Evolutionary conservation across 2,888 invertebrate species (phyloP), one percentile per base, ranked within the genome.

Genomic region (Eupithecia centaureata): DNA sequence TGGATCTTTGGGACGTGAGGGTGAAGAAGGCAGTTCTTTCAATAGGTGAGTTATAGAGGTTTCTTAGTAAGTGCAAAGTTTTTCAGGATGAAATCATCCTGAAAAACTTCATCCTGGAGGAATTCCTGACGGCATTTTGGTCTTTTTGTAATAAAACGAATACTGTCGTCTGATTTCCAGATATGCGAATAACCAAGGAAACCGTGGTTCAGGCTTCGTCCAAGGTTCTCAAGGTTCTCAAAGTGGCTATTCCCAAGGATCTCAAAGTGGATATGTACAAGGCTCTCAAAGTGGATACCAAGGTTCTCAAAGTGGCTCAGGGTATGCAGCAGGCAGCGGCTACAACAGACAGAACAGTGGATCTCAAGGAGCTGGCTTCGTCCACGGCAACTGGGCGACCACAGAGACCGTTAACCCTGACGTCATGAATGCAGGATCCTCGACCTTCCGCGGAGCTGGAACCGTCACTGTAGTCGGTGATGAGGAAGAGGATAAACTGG

Each of bases 331-430:
- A 35, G 68, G 69, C 30, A 59, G 65, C 13, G 68, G 70, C 18
- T 54, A 61, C 35, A 52, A 69, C 28, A 65, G 70, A 32, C 72
- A 74, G 59, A 68, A 60, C 8, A 74, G 76, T 4, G 76, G 76
- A 2, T 72, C 77, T 12, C 77, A 77, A 47, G 79, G 79, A 0
- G 88, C 86, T 77, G 86, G 82, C 1, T 92, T 92, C 65, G 85
- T 91, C 10, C 91, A 90, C 63, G 86, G 89, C 1, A 83, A 88
- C 56, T 92, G 88, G 89, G 89, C 88, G 1, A 93, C 93, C 0
- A 93, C 93, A 5, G 94, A 94, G 80, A 92, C 91, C 0, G 89
- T 94, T 5, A 93, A 94, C 73, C 80, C 89, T 35, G 90, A 93
- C 15, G 78, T 93, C 15, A 86, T 89, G 77, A 92, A 92, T 61